These are phyloP conservation scores for Molossus molossus DNA, from an alignment of 2,797 vertebrate genomes.

Conservation along the genomic window DNA sequence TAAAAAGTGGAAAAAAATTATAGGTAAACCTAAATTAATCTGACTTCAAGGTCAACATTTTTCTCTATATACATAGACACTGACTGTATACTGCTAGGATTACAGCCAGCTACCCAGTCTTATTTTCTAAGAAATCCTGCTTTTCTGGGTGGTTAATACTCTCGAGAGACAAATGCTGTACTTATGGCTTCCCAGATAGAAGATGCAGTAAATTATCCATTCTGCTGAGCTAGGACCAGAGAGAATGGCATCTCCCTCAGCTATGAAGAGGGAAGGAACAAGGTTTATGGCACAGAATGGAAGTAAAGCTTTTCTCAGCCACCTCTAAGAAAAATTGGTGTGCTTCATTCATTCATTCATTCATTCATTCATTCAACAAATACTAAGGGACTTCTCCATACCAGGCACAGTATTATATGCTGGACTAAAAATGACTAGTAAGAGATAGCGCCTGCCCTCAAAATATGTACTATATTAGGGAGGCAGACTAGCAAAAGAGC, in stretches of 20 bases:
- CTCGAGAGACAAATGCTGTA: neutral
- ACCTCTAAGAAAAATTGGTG: slow-evolving; percentile 16
- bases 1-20: slow-evolving; percentile 1
- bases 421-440: neutral
- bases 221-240: neutral
- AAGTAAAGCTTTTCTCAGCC: neutral
- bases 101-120: neutral
- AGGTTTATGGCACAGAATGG: neutral
- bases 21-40: neutral
- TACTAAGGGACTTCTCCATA: neutral
- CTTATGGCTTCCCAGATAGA: neutral
- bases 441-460: neutral
- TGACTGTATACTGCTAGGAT: neutral
- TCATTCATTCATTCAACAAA: slow-evolving; percentile 4
- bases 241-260: neutral
- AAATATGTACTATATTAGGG: neutral
- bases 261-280: neutral
- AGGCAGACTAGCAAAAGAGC: neutral
- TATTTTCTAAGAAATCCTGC: slow-evolving; percentile 2
- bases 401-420: neutral
- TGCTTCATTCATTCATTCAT: neutral
- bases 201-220: neutral
- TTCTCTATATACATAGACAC: neutral
- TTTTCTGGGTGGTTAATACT: neutral
- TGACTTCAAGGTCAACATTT: slow-evolving; percentile 12